A percentile compares a stretch with the other conserved stretches of the same genome.
Evolutionary conservation across 2,113 vertebrate genomes (phyloP).

Genomic region (Nothoprocta perdicaria): DNA sequence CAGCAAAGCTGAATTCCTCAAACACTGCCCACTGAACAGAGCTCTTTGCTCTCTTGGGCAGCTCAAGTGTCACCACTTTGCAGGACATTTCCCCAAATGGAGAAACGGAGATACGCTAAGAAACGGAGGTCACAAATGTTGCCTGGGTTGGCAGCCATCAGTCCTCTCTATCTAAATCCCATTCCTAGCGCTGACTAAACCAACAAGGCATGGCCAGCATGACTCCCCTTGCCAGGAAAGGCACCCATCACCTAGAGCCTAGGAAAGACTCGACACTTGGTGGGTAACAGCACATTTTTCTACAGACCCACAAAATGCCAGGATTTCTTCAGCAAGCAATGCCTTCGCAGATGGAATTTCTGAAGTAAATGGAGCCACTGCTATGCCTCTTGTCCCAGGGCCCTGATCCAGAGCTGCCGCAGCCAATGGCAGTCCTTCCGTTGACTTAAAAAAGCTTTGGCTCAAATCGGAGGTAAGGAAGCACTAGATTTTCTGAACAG

Average conservation of each 20-base stretch:
- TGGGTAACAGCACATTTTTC: not conserved
- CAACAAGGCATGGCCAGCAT: not conserved
- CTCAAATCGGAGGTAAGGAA: slow-evolving; percentile 20
- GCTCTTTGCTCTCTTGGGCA: not conserved
- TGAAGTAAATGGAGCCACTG: not conserved
- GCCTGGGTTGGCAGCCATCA: not conserved
- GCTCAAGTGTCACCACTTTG: not conserved
- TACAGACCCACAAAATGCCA: not conserved
- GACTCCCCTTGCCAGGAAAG: not conserved
- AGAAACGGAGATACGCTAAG: not conserved
- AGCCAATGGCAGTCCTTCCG: slow-evolving; percentile 7
- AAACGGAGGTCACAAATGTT: not conserved
- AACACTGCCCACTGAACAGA: not conserved
- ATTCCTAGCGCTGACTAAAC: not conserved
- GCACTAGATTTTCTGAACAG: not conserved
- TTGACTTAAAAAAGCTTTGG: not conserved
- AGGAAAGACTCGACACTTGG: not conserved
- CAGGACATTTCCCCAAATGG: not conserved
- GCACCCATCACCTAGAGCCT: rapidly evolving
- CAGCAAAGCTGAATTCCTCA: not conserved
- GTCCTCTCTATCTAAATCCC: not conserved
- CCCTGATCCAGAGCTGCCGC: not conserved
- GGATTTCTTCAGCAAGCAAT: not conserved
- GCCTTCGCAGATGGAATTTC: slow-evolving; percentile 24
- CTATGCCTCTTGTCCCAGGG: not conserved